Conservation (phyloP, 2,888 invertebrate genomes). For the Papilio demoleus region DNA sequence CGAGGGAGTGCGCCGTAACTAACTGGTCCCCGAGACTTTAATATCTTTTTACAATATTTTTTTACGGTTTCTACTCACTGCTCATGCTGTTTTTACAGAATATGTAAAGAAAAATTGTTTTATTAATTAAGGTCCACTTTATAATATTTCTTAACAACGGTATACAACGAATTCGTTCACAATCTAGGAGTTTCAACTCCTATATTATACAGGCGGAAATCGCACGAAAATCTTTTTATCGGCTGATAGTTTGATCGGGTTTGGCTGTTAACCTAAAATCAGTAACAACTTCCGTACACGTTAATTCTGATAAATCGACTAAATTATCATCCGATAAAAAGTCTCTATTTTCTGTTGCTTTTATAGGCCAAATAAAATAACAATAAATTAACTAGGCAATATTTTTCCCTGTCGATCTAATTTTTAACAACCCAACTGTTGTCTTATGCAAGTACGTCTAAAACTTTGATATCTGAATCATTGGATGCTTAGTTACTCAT, state of each 20-base stretch:
- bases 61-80: neutral
- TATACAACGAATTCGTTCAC: too few species aligned
- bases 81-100: neutral
- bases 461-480: neutral
- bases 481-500: conserved; percentile 25
- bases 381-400: neutral
- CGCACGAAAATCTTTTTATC: too few species aligned
- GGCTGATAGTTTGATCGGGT: too few species aligned
- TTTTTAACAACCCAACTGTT: neutral
- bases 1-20: neutral
- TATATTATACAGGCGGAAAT: neutral
- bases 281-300: too few species aligned
- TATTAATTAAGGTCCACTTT: too few species aligned
- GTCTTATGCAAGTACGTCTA: conserved; percentile 3
- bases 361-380: too few species aligned
- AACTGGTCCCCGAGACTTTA: neutral
- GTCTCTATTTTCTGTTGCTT: too few species aligned
- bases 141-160: too few species aligned
- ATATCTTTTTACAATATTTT: neutral
- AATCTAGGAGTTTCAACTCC: neutral
- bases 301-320: too few species aligned
- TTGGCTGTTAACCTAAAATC: too few species aligned
- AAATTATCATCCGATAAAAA: too few species aligned
- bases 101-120: neutral
- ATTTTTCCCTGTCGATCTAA: neutral